These are phyloP conservation scores for Glaucopsyche alexis DNA, from an alignment of 2,888 invertebrate species.

Conservation along the genomic window DNA sequence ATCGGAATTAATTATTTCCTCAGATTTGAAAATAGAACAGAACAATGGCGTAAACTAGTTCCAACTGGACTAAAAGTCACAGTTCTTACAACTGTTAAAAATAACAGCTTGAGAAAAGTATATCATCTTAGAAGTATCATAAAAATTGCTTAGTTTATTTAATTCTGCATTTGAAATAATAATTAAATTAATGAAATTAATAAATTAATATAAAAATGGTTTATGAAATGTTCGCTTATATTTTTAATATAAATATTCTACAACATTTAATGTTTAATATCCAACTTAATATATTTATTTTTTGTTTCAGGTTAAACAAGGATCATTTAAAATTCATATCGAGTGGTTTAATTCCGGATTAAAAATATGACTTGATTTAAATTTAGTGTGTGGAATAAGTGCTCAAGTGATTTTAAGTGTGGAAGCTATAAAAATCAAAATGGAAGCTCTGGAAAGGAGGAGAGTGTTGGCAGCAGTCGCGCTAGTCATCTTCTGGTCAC, in stretches of 20 bases:
- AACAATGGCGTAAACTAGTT: conserved; percentile 17
- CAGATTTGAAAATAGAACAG: conserved; percentile 41
- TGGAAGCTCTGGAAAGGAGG: conserved; percentile 73
- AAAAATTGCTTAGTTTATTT: too few species aligned
- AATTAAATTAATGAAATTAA: too few species aligned
- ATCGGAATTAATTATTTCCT: conserved; percentile 42
- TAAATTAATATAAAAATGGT: too few species aligned
- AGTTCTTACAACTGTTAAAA: not conserved
- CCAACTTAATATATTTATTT: conserved; percentile 24
- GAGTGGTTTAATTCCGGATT: conserved; percentile 5
- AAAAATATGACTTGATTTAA: conserved; percentile 40
- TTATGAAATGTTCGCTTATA: too few species aligned
- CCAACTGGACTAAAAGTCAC: not conserved
- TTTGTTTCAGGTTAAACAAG: conserved; percentile 41
- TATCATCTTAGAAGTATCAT: too few species aligned
- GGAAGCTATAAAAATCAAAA: conserved; percentile 46
- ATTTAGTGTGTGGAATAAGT: conserved; percentile 32
- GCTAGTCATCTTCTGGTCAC: conserved; percentile 61
- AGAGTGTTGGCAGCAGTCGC: conserved; percentile 54
- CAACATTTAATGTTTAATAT: not conserved
- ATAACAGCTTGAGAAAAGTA: not conserved
- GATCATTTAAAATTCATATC: conserved; percentile 21
- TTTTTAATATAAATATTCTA: not conserved
- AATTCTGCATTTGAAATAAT: too few species aligned
- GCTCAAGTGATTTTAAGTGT: conserved; percentile 30